Conservation (phyloP, 2,888 invertebrate species). For the Apodemia hepburni region DNA sequence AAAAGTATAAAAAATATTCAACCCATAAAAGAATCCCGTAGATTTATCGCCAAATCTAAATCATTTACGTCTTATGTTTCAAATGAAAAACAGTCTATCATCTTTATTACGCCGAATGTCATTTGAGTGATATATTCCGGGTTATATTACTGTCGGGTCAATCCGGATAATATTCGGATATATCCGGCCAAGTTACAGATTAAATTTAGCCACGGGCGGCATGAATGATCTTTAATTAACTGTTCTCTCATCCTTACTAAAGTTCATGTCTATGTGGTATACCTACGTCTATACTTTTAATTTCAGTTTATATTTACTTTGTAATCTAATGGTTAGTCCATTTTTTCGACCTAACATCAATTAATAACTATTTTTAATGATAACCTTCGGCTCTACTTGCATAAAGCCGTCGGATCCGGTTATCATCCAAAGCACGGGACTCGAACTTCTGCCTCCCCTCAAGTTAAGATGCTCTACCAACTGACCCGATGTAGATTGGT, state of each 20-base stretch:
- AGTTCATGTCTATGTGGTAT: neutral
- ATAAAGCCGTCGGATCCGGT: no score
- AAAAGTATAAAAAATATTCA: neutral
- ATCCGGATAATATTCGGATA: conserved; percentile 19
- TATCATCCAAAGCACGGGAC: no score
- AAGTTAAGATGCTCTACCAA: no score
- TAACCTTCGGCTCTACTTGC: no score
- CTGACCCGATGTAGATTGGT: no score
- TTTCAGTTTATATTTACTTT: no score
- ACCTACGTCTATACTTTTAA: no score
- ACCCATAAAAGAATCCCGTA: neutral
- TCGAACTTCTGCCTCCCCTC: no score
- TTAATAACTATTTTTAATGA: no score
- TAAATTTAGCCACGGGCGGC: conserved; percentile 7
- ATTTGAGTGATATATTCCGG: neutral
- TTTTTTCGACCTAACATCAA: no score
- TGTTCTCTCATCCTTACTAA: neutral
- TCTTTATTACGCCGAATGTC: conserved; percentile 9
- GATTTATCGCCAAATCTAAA: conserved; percentile 10
- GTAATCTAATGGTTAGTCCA: no score
- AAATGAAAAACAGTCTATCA: conserved; percentile 13
- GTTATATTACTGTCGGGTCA: conserved; percentile 9
- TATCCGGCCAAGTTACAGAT: conserved; percentile 11
- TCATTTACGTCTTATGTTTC: conserved; percentile 5
- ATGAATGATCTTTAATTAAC: conserved; percentile 3